Evolutionary conservation across 1,140 invertebrate species (phyloP).

Genomic region (Philotrypesis tridentata): DNA sequence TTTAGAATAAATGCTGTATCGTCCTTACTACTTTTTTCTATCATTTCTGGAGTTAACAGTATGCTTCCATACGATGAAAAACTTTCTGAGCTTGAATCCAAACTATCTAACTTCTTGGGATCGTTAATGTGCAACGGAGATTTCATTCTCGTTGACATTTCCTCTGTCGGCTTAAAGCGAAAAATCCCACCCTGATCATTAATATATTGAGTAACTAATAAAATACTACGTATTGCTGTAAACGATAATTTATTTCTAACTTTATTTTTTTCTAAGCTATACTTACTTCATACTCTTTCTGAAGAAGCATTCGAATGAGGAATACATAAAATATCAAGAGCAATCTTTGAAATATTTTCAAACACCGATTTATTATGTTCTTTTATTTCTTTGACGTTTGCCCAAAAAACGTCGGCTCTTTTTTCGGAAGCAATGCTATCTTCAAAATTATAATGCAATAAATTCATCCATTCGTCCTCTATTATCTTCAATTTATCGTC

Average conservation of each 20-base stretch:
- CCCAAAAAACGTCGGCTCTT: not conserved
- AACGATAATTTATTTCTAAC: not conserved
- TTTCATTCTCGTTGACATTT: not conserved
- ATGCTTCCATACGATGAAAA: too few species aligned
- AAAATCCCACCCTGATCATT: not conserved
- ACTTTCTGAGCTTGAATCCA: too few species aligned
- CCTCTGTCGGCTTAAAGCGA: not conserved
- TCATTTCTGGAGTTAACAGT: too few species aligned
- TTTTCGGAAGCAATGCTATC: not conserved
- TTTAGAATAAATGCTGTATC: too few species aligned
- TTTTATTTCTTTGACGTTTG: not conserved
- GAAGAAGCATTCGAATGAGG: not conserved
- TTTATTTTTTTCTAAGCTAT: not conserved
- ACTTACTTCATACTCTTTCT: too few species aligned
- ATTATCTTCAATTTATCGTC: too few species aligned
- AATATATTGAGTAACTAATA: not conserved
- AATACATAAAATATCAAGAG: not conserved
- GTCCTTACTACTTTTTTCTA: too few species aligned
- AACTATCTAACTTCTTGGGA: too few species aligned
- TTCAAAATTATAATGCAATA: too few species aligned
- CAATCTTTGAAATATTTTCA: not conserved
- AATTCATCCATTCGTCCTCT: not conserved
- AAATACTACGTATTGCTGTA: not conserved
- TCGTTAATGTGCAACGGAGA: not conserved
- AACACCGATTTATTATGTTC: not conserved